These are phyloP conservation scores for Dichetophora obliterata DNA, from an alignment of 2,888 invertebrate species.

Conservation along the genomic window DNA sequence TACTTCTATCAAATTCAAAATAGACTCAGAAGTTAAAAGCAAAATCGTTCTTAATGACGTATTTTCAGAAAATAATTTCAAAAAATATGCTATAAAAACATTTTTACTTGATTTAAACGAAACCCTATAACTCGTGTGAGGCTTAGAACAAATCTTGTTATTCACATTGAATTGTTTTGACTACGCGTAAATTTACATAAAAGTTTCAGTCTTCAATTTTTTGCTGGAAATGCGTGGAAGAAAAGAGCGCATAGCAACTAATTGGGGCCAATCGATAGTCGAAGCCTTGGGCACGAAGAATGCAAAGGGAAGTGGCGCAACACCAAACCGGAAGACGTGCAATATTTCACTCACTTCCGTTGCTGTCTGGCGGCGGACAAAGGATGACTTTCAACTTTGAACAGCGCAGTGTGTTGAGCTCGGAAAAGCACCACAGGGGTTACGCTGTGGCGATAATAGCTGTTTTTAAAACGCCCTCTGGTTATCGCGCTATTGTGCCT, in stretches of 20 bases:
- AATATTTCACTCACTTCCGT: constrained; percentile 11
- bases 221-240: neutral
- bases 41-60: too few relatives aligned
- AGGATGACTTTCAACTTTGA: neutral
- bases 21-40: too few relatives aligned
- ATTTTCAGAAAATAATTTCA: too few relatives aligned
- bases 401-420: too few relatives aligned
- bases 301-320: neutral
- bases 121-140: too few relatives aligned
- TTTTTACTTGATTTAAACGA: too few relatives aligned
- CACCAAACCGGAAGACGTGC: neutral
- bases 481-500: neutral
- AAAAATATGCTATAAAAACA: too few relatives aligned
- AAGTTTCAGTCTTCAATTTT: neutral
- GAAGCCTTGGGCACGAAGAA: neutral
- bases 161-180: neutral
- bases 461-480: neutral
- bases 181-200: neutral
- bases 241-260: neutral
- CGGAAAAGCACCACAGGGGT: neutral
- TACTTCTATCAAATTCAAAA: too few relatives aligned
- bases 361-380: neutral
- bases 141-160: too few relatives aligned
- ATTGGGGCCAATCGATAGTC: constrained; percentile 12
- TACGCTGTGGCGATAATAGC: neutral